Evolutionary conservation across 1,140 invertebrate species (phyloP).

Genomic region (Leptestheria dahalacensis): DNA sequence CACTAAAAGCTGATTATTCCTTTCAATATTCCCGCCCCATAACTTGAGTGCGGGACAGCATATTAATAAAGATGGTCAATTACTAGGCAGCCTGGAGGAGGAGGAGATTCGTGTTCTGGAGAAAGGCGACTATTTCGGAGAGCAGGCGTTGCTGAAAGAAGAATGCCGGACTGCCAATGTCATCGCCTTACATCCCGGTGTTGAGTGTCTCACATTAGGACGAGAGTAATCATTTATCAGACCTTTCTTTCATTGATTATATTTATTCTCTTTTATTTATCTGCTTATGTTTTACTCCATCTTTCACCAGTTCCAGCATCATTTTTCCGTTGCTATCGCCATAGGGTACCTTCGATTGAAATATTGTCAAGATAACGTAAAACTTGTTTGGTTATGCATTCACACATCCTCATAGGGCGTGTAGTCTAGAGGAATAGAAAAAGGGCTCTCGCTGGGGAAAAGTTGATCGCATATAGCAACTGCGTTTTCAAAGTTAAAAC

Average conservation of each 20-base stretch:
- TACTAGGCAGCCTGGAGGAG: conserved; percentile 28
- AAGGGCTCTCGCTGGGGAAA: too few species aligned
- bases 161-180: conserved; percentile 81
- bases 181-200: conserved; percentile 64
- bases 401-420: too few species aligned
- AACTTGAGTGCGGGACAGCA: too few species aligned
- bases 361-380: not conserved
- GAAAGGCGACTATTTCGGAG: conserved; percentile 53
- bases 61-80: too few species aligned
- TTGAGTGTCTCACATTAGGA: conserved; percentile 77
- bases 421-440: too few species aligned
- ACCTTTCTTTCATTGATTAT: not conserved
- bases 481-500: too few species aligned
- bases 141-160: conserved; percentile 53
- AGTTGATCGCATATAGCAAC: too few species aligned
- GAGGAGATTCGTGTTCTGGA: conserved; percentile 44
- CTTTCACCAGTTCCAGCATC: too few species aligned
- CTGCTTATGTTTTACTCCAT: conserved; percentile 23
- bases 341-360: not conserved
- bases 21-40: too few species aligned
- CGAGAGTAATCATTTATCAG: conserved; percentile 38
- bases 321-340: too few species aligned
- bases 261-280: not conserved
- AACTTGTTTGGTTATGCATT: too few species aligned
- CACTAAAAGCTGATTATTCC: too few species aligned